Evolutionary conservation across 2,888 invertebrate genomes (phyloP).

Genomic region (Cenopis cana): DNA sequence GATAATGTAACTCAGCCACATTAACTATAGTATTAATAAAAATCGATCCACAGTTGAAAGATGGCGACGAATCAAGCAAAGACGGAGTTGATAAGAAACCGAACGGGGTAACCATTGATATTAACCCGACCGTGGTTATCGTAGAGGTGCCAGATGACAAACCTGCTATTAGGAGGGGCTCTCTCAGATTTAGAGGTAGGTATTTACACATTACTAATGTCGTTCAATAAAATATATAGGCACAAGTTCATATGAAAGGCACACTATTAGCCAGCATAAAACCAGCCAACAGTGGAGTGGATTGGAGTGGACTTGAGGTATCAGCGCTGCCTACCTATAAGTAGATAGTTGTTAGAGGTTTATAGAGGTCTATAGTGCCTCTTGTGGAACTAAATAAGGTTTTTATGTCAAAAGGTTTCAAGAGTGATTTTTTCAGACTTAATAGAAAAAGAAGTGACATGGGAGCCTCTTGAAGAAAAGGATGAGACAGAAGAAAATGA

Average conservation of each 20-base stretch:
- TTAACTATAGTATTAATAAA: too few species aligned
- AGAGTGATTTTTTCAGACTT: constrained; percentile 66
- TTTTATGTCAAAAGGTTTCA: too few species aligned
- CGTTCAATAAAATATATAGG: background rate
- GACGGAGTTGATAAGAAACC: constrained; percentile 65
- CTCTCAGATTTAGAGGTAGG: constrained; percentile 86
- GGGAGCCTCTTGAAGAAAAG: constrained; percentile 85
- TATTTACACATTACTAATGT: background rate
- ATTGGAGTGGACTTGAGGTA: background rate
- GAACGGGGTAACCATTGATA: constrained; percentile 72
- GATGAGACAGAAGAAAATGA: constrained; percentile 70
- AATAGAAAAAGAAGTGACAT: constrained; percentile 82
- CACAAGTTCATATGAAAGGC: too few species aligned
- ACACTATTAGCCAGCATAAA: too few species aligned
- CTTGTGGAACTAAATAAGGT: too few species aligned
- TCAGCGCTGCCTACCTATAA: too few species aligned
- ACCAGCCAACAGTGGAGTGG: background rate
- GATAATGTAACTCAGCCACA: too few species aligned
- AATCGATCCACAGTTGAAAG: constrained; percentile 57
- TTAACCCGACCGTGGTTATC: constrained; percentile 65
- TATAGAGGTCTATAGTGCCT: too few species aligned
- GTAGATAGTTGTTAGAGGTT: too few species aligned
- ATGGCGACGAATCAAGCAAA: constrained; percentile 55
- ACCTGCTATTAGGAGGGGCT: constrained; percentile 69
- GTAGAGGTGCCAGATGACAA: constrained; percentile 68